These are phyloP conservation scores for Gadus chalcogrammus DNA, from an alignment of 2,113 vertebrate species.

Conservation along the genomic window DNA sequence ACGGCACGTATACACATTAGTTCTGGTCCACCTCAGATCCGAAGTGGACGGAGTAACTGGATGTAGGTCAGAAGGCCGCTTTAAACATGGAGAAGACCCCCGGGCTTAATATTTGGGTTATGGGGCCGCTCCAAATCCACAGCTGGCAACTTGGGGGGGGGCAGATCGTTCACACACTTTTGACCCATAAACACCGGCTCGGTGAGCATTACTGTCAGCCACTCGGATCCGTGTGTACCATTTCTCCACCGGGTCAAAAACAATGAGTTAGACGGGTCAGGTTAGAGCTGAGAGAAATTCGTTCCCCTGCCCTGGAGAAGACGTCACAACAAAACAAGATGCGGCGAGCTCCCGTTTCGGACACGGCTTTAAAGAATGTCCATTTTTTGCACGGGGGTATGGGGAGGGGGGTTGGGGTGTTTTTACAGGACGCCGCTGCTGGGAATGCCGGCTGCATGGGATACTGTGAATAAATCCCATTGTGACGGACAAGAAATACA, in stretches of 20 bases:
- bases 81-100: slow-evolving; percentile 22
- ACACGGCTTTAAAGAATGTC: slow-evolving; percentile 1
- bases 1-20: slow-evolving; percentile 9
- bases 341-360: slow-evolving; percentile 24
- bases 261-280: slow-evolving; percentile 37
- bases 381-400: slow-evolving; percentile 4
- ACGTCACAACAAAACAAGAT: slow-evolving; percentile 8
- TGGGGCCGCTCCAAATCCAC: slow-evolving; percentile 54
- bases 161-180: slow-evolving; percentile 56
- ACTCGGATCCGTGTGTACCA: slow-evolving; percentile 59
- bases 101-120: slow-evolving; percentile 32
- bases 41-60: slow-evolving; percentile 27
- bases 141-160: slow-evolving; percentile 48
- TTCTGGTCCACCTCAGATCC: slow-evolving; percentile 31
- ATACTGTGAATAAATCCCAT: slow-evolving; percentile 51
- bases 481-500: slow-evolving; percentile 47
- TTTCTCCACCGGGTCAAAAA: slow-evolving; percentile 54
- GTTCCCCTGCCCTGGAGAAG: slow-evolving; percentile 20
- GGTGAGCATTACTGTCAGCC: slow-evolving; percentile 57
- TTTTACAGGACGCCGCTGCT: slow-evolving; percentile 19
- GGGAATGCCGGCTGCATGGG: slow-evolving; percentile 38
- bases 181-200: slow-evolving; percentile 57
- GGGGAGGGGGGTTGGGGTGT: slow-evolving; percentile 4
- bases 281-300: slow-evolving; percentile 36
- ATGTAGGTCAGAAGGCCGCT: slow-evolving; percentile 44